Conservation (phyloP, 2,888 invertebrate species). For the Tineola bisselliella region DNA sequence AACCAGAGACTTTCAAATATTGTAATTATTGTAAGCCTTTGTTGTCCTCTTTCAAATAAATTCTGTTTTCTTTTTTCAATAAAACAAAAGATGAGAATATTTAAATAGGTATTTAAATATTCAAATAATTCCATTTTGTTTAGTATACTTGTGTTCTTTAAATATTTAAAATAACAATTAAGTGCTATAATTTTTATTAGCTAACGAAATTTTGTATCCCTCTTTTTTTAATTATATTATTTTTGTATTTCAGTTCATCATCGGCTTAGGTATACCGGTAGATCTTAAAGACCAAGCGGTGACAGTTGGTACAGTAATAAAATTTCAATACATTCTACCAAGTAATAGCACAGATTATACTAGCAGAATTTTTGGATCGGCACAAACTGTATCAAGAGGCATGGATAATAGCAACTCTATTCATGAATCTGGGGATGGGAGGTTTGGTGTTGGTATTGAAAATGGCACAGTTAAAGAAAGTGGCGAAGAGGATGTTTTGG, state of each 20-base stretch:
- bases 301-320: constrained; percentile 72
- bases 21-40: background rate
- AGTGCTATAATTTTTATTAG: too few relatives aligned
- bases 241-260: constrained; percentile 64
- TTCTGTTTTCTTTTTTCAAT: background rate
- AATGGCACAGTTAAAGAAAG: constrained; percentile 17
- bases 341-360: constrained; percentile 71
- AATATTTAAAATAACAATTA: too few relatives aligned
- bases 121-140: too few relatives aligned
- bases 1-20: background rate
- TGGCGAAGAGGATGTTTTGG: constrained; percentile 31
- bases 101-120: background rate
- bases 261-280: constrained; percentile 74
- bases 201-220: too few relatives aligned
- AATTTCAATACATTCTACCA: constrained; percentile 74
- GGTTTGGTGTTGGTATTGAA: constrained; percentile 23
- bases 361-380: constrained; percentile 56
- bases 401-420: constrained; percentile 28
- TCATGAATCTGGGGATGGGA: background rate
- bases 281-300: constrained; percentile 71
- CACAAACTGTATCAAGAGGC: constrained; percentile 48
- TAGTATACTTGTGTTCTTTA: too few relatives aligned
- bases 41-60: background rate
- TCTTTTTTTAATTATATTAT: constrained; percentile 17
- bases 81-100: background rate